Evolutionary conservation across 2,113 vertebrate genomes (phyloP), one percentile per base, ranked within the genome.

Genomic region (Rhabdornis inornatus): DNA sequence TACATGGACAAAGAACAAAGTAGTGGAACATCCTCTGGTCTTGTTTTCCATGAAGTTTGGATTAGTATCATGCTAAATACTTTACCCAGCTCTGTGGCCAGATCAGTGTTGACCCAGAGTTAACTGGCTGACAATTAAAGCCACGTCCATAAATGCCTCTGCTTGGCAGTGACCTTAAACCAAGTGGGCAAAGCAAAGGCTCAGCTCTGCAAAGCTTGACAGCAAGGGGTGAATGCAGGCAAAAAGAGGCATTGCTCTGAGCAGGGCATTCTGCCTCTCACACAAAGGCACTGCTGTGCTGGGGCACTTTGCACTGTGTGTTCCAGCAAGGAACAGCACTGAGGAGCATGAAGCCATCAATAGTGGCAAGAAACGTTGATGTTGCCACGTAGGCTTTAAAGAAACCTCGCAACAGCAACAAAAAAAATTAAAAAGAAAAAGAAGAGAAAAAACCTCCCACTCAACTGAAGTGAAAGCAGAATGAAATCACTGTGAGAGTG

Each of bases 271-370:
- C 56, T 88, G 85, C 55, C 55, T 28, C 5, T 44, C 79, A 66
- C 83, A 97, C 93, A 96, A 94, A 97, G 96, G 60, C 90, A 7
- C 60, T 57, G 90, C 92, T 96, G 93, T 93, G 49, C 0, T 40
- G 63, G 59, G 81, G 45, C 40, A 42, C 74, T 82, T 37, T 16
- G 37, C 42, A 14, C 87, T 56, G 25, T 0, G 3, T 60, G 79
- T 37, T 83, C 63, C 82, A 79, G 60, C 68, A 44, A 55, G 79
- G 40, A 83, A 78, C 31, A 61, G 71, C 79, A 66, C 7, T 0
- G 33, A 71, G 71, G 63, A 90, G 68, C 2, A 23, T 0, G 23
- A 68, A 83, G 65, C 11, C 0, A 70, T 52, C 90, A 50, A 17
- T 9, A 78, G 55, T 1, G 24, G 83, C 68, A 92, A 75, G 72